phyloP scores from a whole-genome alignment of 2,113 vertebrate genomes.

The Xerus inauris region DNA sequence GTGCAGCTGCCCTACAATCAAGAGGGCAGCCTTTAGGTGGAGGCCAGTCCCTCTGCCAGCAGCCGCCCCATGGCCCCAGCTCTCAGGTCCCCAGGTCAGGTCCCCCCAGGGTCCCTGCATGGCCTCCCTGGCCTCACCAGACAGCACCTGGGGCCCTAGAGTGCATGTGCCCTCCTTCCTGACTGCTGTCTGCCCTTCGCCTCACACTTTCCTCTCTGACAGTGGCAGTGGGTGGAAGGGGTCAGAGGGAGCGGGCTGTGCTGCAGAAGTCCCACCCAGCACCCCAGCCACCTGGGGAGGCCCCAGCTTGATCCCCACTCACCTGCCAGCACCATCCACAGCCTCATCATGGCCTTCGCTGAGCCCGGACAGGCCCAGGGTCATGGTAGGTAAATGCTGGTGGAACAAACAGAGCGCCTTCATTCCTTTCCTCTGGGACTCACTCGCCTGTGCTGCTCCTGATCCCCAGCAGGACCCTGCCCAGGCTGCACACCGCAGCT shows the following conservation, averaged over 20 bases:
- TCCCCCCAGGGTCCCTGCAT: rapidly evolving
- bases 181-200: not conserved
- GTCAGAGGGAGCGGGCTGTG: too few relatives aligned
- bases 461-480: not conserved
- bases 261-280: not conserved
- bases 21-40: not conserved
- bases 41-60: not conserved
- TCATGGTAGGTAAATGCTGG: not conserved
- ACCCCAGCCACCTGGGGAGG: too few relatives aligned
- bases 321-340: not conserved
- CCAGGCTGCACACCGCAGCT: not conserved
- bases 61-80: rapidly evolving
- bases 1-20: rapidly evolving
- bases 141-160: not conserved
- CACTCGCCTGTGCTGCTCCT: not conserved
- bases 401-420: not conserved
- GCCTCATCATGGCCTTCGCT: rapidly evolving
- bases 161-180: too few relatives aligned
- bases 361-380: not conserved
- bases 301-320: not conserved
- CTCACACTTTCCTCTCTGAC: rapidly evolving
- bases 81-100: rapidly evolving
- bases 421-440: not conserved
- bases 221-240: too few relatives aligned
- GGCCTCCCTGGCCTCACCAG: not conserved